Conservation (phyloP, 1,140 invertebrate species). For the Chironomus striatipennis region DNA sequence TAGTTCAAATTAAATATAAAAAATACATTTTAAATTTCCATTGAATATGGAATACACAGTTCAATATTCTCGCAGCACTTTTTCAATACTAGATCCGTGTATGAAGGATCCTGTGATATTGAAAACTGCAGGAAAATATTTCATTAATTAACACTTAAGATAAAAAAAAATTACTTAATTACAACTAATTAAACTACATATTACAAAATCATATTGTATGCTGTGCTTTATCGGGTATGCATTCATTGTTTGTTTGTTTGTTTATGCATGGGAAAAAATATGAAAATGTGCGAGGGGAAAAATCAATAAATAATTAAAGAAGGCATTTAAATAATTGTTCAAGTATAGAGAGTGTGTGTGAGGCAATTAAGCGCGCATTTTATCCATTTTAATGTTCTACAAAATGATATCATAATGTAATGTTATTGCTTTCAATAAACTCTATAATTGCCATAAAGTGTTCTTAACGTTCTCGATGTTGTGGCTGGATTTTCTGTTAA, state of each 20-base stretch:
- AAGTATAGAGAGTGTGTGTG: background rate
- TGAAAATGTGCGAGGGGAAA: background rate
- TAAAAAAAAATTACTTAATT: background rate
- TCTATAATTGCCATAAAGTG: background rate
- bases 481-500: background rate
- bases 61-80: background rate
- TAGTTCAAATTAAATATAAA: background rate
- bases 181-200: no score
- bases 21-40: constrained; percentile 11
- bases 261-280: background rate
- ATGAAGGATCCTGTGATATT: background rate
- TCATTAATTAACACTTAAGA: background rate
- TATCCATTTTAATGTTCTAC: no score
- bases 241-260: no score
- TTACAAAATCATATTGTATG: no score
- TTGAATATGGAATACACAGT: background rate
- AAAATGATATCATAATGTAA: constrained; percentile 14
- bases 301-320: constrained; percentile 10
- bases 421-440: background rate
- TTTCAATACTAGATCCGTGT: background rate
- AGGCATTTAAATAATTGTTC: background rate
- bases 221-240: no score
- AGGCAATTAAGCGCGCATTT: constrained; percentile 11
- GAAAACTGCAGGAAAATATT: constrained; percentile 9
- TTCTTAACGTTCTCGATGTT: background rate